A percentile compares a stretch with the other conserved stretches of the same genome.
phyloP scores from a whole-genome alignment of 2,797 vertebrate species.

The Paguma larvata region DNA sequence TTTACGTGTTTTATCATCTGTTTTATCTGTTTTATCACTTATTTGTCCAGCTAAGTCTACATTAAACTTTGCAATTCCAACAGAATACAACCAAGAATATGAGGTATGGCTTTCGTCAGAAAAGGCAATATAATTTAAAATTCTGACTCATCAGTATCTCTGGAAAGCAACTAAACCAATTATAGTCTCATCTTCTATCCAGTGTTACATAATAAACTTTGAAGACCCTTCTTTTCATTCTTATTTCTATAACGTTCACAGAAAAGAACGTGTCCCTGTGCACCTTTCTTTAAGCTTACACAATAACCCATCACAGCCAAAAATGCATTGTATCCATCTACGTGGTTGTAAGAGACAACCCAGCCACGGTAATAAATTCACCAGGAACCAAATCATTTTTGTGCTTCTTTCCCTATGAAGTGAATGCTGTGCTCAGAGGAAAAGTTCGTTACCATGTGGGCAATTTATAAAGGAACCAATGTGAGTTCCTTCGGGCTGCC shows the following conservation, averaged over 20 bases:
- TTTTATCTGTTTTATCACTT: slow-evolving; percentile 6
- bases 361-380: neutral
- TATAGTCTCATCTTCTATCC: neutral
- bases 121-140: neutral
- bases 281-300: neutral
- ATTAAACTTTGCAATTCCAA: neutral
- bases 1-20: neutral
- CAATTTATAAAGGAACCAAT: neutral
- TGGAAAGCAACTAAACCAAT: slow-evolving; percentile 10
- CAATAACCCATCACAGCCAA: neutral
- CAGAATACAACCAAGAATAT: neutral
- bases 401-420: neutral
- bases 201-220: neutral
- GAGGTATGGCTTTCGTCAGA: neutral
- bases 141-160: neutral
- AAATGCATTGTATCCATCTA: neutral
- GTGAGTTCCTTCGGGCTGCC: neutral
- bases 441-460: neutral
- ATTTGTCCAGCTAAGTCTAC: neutral
- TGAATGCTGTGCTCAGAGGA: neutral
- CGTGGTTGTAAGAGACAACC: neutral
- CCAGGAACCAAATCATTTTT: neutral
- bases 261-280: neutral
- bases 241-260: slow-evolving; percentile 19
- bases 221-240: neutral